phyloP scores from a whole-genome alignment of 2,888 invertebrate genomes.

The Drosophila recens region DNA sequence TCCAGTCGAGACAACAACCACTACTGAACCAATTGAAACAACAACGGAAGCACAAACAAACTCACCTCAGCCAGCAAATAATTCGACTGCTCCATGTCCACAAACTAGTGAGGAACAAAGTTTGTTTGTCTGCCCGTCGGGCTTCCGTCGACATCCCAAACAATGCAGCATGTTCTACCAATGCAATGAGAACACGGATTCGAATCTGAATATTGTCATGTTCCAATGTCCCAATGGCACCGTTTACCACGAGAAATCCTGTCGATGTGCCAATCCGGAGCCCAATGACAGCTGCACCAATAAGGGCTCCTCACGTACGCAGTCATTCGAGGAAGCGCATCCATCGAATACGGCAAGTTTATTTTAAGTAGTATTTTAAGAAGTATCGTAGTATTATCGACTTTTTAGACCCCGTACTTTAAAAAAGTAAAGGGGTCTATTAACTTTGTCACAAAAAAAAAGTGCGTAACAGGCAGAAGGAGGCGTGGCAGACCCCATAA shows the following conservation, averaged over 20 bases:
- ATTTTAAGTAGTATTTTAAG: not conserved
- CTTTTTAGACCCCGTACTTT: too few relatives aligned
- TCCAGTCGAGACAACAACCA: slow-evolving; percentile 31
- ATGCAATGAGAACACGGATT: slow-evolving; percentile 89
- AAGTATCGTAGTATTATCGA: not conserved
- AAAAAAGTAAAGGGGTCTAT: too few relatives aligned
- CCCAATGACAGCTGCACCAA: slow-evolving; percentile 84
- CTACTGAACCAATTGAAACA: slow-evolving; percentile 30
- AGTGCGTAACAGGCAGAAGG: too few relatives aligned
- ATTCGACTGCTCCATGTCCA: slow-evolving; percentile 76
- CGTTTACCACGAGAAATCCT: slow-evolving; percentile 90
- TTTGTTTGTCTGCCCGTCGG: slow-evolving; percentile 91
- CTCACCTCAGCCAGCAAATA: slow-evolving; percentile 32
- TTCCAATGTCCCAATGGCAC: slow-evolving; percentile 92
- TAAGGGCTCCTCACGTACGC: slow-evolving; percentile 55
- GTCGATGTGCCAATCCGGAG: slow-evolving; percentile 89
- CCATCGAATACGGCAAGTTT: slow-evolving; percentile 76
- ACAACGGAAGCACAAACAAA: slow-evolving; percentile 17
- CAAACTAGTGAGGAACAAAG: slow-evolving; percentile 88
- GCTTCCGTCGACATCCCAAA: slow-evolving; percentile 93
- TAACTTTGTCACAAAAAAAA: too few relatives aligned
- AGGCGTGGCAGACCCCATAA: too few relatives aligned
- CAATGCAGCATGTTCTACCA: slow-evolving; percentile 94
- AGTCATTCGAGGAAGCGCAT: slow-evolving; percentile 66
- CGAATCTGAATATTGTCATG: slow-evolving; percentile 90